Conservation (phyloP, 2,113 vertebrate species). For the Cyanoderma ruficeps region DNA sequence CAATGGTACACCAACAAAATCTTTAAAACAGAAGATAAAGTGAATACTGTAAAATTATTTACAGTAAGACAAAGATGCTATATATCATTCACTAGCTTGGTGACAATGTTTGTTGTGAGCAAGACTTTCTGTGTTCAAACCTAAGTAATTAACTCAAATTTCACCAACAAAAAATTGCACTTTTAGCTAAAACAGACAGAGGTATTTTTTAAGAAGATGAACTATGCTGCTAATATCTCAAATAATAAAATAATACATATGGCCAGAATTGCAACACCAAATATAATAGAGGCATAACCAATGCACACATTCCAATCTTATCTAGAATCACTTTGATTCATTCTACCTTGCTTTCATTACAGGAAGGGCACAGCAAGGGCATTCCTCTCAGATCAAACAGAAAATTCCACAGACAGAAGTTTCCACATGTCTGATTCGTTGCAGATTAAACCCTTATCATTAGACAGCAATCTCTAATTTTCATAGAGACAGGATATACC, state of each 20-base stretch:
- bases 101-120: constrained; percentile 67
- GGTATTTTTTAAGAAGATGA: not conserved
- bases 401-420: constrained; percentile 70
- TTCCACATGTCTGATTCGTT: constrained; percentile 68
- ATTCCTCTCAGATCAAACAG: constrained; percentile 63
- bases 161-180: not conserved
- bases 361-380: constrained; percentile 74
- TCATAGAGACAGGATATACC: constrained; percentile 58
- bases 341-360: constrained; percentile 69
- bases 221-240: not conserved
- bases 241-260: constrained; percentile 10
- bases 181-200: not conserved
- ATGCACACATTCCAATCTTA: constrained; percentile 72
- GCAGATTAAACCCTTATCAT: constrained; percentile 57
- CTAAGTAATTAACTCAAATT: constrained; percentile 64
- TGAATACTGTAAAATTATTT: constrained; percentile 52
- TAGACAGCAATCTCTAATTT: constrained; percentile 51
- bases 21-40: constrained; percentile 26
- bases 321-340: constrained; percentile 66
- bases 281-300: constrained; percentile 48
- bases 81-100: constrained; percentile 71
- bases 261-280: constrained; percentile 17
- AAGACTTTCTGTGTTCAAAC: constrained; percentile 71
- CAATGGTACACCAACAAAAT: not conserved
- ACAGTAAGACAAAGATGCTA: constrained; percentile 45